Evolutionary conservation across 2,797 vertebrate genomes (phyloP).

Genomic region (Anniella stebbinsi): DNA sequence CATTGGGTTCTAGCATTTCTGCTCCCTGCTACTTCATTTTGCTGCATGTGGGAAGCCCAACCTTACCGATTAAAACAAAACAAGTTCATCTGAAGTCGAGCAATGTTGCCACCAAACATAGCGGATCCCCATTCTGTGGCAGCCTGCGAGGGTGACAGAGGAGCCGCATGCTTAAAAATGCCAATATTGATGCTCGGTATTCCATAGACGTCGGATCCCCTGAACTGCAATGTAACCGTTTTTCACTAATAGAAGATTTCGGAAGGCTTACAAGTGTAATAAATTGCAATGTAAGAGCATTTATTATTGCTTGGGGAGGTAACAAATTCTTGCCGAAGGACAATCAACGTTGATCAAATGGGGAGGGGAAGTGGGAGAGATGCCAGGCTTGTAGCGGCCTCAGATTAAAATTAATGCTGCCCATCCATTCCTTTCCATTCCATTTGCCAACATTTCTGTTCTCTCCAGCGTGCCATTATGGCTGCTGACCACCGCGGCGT

Average conservation of each 20-base stretch:
- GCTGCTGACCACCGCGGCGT: not conserved
- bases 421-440: conserved; percentile 27
- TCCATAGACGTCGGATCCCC: conserved; percentile 57
- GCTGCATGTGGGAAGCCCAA: not conserved
- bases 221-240: conserved; percentile 48
- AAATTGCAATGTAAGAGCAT: conserved; percentile 66
- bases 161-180: not conserved
- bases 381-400: conserved; percentile 34
- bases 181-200: conserved; percentile 39
- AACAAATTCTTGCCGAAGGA: conserved; percentile 68
- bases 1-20: too few species aligned
- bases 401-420: conserved; percentile 68
- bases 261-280: conserved; percentile 68
- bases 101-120: not conserved
- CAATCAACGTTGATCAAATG: conserved; percentile 57
- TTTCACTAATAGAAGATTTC: conserved; percentile 71
- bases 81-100: not conserved
- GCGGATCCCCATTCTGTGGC: not conserved
- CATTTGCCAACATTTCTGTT: conserved; percentile 40
- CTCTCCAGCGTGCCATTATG: rapidly evolving
- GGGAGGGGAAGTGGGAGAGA: conserved; percentile 21
- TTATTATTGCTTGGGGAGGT: conserved; percentile 60
- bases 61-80: not conserved
- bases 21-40: not conserved
- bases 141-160: conserved; percentile 16